These are phyloP conservation scores for Peromyscus californicus DNA, from an alignment of 2,113 vertebrate species.

Conservation along the genomic window DNA sequence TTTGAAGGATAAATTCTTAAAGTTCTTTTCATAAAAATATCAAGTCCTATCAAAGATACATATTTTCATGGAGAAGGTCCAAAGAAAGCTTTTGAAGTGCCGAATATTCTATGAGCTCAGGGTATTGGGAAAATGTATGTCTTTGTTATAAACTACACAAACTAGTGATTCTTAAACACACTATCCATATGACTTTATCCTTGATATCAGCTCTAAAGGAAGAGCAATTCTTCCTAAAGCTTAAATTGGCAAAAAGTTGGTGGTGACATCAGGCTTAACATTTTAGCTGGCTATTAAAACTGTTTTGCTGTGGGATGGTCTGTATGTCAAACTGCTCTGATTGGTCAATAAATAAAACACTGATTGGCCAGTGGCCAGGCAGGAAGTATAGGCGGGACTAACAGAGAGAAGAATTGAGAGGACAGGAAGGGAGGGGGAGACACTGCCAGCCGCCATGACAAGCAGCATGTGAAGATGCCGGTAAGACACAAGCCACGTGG, in stretches of 20 bases:
- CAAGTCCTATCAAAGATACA: conserved; percentile 71
- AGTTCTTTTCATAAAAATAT: conserved; percentile 69
- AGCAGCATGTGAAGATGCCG: no score
- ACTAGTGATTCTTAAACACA: conserved; percentile 34
- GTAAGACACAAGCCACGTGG: no score
- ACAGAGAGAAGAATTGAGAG: no score
- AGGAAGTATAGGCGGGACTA: no score
- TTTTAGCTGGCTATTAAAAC: conserved; percentile 58
- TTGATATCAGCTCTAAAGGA: neutral
- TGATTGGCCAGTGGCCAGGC: no score
- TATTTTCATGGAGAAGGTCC: conserved; percentile 1
- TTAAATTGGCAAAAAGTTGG: conserved; percentile 48
- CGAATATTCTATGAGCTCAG: conserved; percentile 55
- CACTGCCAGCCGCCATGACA: no score
- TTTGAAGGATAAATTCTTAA: conserved; percentile 66
- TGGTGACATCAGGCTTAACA: conserved; percentile 59
- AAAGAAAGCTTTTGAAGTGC: conserved; percentile 63
- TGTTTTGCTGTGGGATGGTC: no score
- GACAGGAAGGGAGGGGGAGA: no score
- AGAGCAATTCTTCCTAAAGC: conserved; percentile 2
- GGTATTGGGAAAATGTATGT: conserved; percentile 40
- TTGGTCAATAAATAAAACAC: no score
- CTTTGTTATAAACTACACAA: conserved; percentile 24
- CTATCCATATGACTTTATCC: neutral
- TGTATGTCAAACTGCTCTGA: no score